These are phyloP conservation scores for Nemotelus nigrinus DNA, from an alignment of 2,888 invertebrate species.

Conservation along the genomic window DNA sequence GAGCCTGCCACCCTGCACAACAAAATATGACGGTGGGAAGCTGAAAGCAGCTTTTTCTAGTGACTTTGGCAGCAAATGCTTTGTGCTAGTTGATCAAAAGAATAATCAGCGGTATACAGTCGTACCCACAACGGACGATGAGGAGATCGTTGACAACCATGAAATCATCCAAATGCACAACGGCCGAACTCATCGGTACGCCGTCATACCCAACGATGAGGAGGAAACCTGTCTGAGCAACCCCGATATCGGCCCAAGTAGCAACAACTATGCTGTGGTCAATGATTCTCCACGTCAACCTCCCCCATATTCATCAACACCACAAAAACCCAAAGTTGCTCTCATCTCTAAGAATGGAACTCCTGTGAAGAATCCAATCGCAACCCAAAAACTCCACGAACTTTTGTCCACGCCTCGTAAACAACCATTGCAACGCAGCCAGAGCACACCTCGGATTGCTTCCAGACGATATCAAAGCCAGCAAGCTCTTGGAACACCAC, in stretches of 20 bases:
- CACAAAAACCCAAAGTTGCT: conserved; percentile 46
- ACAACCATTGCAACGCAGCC: conserved; percentile 58
- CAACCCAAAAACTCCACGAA: conserved; percentile 81
- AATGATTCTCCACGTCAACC: conserved; percentile 53
- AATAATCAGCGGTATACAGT: conserved; percentile 71
- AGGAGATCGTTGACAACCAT: conserved; percentile 64
- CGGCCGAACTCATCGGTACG: conserved; percentile 67
- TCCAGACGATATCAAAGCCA: conserved; percentile 58
- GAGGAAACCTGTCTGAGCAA: conserved; percentile 64
- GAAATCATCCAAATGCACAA: conserved; percentile 66
- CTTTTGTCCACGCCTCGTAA: conserved; percentile 78
- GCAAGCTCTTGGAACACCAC: conserved; percentile 52
- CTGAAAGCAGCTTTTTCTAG: conserved; percentile 64
- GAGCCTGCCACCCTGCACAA: conserved; percentile 59
- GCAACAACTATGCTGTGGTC: conserved; percentile 52
- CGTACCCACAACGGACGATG: conserved; percentile 73
- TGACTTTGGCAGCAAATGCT: conserved; percentile 64
- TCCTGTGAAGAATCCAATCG: conserved; percentile 72
- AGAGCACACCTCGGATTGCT: conserved; percentile 57
- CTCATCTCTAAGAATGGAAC: conserved; percentile 60
- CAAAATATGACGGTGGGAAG: conserved; percentile 51
- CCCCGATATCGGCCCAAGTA: conserved; percentile 64
- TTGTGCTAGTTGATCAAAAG: conserved; percentile 67
- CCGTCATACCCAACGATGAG: conserved; percentile 70
- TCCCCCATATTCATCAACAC: conserved; percentile 60